Conservation (phyloP, 2,113 vertebrate species). For the Antechinus stuartii region DNA sequence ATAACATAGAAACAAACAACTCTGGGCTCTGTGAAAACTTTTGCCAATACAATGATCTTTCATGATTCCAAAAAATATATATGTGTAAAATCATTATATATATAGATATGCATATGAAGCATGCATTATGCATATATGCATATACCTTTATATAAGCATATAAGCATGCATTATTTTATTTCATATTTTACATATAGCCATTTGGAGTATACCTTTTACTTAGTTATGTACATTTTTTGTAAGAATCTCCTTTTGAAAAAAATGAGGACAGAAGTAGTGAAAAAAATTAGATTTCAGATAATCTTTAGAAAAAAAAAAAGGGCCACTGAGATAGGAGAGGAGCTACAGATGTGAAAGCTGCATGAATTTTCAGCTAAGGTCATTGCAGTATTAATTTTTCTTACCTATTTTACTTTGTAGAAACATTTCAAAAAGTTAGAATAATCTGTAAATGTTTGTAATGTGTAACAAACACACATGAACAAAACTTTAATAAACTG, state of each 20-base stretch:
- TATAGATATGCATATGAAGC: not conserved
- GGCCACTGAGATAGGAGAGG: not conserved
- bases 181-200: not conserved
- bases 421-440: not conserved
- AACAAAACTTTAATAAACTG: not conserved
- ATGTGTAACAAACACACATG: not conserved
- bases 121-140: not conserved
- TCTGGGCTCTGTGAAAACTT: not conserved
- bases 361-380: not conserved
- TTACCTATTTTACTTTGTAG: not conserved
- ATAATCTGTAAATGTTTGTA: not conserved
- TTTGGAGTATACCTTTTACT: not conserved
- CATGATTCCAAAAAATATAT: not conserved
- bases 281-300: not conserved
- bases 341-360: not conserved
- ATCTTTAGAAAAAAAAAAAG: not conserved
- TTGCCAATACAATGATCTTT: not conserved
- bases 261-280: not conserved
- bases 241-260: not conserved
- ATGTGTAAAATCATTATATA: not conserved
- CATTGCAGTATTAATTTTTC: not conserved
- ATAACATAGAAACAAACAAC: not conserved
- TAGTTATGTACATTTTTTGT: not conserved
- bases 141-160: no score
- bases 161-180: no score